phyloP scores from a whole-genome alignment of 2,888 invertebrate genomes.

The Netelia melanura region DNA sequence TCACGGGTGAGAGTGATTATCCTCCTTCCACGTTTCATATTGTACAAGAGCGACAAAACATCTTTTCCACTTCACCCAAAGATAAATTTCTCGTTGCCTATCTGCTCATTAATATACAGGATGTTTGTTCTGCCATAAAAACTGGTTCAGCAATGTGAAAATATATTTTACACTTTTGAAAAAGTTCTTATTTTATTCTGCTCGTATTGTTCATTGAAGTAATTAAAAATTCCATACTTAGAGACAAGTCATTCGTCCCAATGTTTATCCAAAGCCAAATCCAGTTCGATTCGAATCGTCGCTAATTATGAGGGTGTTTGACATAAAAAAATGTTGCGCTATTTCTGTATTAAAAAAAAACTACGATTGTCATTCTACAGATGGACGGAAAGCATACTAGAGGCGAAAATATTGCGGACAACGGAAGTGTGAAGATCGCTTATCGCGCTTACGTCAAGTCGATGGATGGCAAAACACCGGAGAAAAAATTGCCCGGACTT shows the following conservation, averaged over 20 bases:
- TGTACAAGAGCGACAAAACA: not conserved
- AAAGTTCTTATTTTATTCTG: too few species aligned
- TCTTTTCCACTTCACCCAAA: too few species aligned
- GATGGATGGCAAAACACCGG: slow-evolving; percentile 89
- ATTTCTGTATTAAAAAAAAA: not conserved
- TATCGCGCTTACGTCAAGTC: slow-evolving; percentile 93
- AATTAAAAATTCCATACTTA: too few species aligned
- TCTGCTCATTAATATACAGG: too few species aligned
- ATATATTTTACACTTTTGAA: too few species aligned
- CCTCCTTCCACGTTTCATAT: not conserved
- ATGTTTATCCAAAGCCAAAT: too few species aligned
- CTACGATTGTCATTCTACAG: slow-evolving; percentile 84
- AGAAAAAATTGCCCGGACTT: slow-evolving; percentile 90
- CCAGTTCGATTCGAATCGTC: too few species aligned
- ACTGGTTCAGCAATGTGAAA: too few species aligned
- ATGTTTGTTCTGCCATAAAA: too few species aligned
- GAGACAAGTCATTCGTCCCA: too few species aligned
- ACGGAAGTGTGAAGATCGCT: slow-evolving; percentile 96
- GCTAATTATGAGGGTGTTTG: not conserved
- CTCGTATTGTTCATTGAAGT: too few species aligned
- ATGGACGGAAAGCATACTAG: slow-evolving; percentile 96
- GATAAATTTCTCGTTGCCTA: too few species aligned
- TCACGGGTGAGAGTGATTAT: slow-evolving; percentile 62
- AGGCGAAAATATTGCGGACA: slow-evolving; percentile 98
- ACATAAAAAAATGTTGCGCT: not conserved